A percentile compares a stretch with the other conserved stretches of the same genome.
Conservation (phyloP, 2,797 vertebrate species). For the Sebastes melanostomus region DNA sequence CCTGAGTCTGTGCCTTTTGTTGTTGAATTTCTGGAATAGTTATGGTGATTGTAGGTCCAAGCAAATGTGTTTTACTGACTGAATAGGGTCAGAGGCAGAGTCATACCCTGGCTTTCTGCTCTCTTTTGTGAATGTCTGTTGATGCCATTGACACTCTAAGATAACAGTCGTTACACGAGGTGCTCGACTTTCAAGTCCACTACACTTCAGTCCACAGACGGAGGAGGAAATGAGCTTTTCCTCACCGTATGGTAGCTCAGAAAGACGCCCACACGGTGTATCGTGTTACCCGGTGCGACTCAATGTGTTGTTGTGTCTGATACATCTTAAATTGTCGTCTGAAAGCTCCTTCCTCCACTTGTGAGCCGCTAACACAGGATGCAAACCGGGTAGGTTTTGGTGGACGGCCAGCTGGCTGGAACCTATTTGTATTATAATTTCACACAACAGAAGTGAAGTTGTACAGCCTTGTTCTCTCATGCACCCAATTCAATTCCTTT, state of each 20-base stretch:
- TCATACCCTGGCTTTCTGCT: neutral
- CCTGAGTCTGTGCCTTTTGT: neutral
- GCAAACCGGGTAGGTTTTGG: slow-evolving; percentile 9
- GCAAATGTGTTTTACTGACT: neutral
- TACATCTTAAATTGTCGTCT: slow-evolving; percentile 8
- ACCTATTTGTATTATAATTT: slow-evolving; percentile 87
- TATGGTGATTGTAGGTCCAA: neutral
- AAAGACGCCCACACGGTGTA: slow-evolving; percentile 1
- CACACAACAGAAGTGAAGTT: slow-evolving; percentile 64
- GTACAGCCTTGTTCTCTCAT: slow-evolving; percentile 32
- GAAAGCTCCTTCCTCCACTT: neutral
- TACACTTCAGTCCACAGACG: neutral
- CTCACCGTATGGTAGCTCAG: neutral
- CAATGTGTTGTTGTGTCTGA: slow-evolving; percentile 26
- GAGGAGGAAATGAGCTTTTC: slow-evolving; percentile 11
- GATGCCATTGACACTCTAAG: neutral
- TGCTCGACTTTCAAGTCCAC: neutral
- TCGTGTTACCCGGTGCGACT: slow-evolving; percentile 6
- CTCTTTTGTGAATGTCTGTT: neutral
- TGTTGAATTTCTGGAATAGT: neutral
- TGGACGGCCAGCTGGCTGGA: slow-evolving; percentile 35
- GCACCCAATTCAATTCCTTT: slow-evolving; percentile 1
- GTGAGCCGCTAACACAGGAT: neutral
- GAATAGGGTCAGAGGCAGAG: neutral
- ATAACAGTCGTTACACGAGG: neutral